phyloP scores from a whole-genome alignment of 2,888 invertebrate species.

The Polylopha cassiicola region DNA sequence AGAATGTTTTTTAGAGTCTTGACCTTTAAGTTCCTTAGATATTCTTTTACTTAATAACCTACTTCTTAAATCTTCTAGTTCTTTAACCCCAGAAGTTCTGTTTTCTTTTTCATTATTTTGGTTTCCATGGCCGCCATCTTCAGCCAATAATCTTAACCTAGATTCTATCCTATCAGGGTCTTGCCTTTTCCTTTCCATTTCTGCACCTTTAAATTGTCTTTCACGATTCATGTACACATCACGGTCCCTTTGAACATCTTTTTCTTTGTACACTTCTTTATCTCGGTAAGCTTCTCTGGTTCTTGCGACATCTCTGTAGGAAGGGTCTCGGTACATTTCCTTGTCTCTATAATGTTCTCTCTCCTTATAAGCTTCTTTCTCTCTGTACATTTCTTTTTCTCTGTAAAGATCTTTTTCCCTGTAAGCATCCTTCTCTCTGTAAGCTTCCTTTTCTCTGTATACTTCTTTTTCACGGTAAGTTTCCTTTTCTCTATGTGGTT shows the following conservation, averaged over 20 bases:
- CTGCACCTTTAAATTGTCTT: slow-evolving; percentile 58
- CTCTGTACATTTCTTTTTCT: slow-evolving; percentile 59
- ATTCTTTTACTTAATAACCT: slow-evolving; percentile 83
- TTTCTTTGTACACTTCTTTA: slow-evolving; percentile 55
- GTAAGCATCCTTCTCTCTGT: slow-evolving; percentile 52
- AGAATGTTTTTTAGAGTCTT: slow-evolving; percentile 56
- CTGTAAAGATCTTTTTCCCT: slow-evolving; percentile 40
- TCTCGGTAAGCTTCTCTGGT: slow-evolving; percentile 44
- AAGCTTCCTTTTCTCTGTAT: slow-evolving; percentile 40
- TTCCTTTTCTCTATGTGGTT: slow-evolving; percentile 41
- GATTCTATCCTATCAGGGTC: slow-evolving; percentile 64
- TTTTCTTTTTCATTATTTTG: slow-evolving; percentile 71
- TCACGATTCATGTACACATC: slow-evolving; percentile 56
- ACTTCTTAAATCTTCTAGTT: slow-evolving; percentile 86
- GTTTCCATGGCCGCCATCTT: slow-evolving; percentile 55
- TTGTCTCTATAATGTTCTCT: slow-evolving; percentile 52
- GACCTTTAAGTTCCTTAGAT: slow-evolving; percentile 79
- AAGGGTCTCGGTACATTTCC: slow-evolving; percentile 34
- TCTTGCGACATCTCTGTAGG: slow-evolving; percentile 22
- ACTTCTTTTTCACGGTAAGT: slow-evolving; percentile 34
- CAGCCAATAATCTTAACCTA: slow-evolving; percentile 56
- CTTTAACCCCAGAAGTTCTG: slow-evolving; percentile 74
- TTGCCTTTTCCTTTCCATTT: slow-evolving; percentile 53
- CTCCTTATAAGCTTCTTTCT: slow-evolving; percentile 66
- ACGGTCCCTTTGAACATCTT: slow-evolving; percentile 46